phyloP scores from a whole-genome alignment of 2,797 vertebrate genomes.

The Cyclopterus lumpus region DNA sequence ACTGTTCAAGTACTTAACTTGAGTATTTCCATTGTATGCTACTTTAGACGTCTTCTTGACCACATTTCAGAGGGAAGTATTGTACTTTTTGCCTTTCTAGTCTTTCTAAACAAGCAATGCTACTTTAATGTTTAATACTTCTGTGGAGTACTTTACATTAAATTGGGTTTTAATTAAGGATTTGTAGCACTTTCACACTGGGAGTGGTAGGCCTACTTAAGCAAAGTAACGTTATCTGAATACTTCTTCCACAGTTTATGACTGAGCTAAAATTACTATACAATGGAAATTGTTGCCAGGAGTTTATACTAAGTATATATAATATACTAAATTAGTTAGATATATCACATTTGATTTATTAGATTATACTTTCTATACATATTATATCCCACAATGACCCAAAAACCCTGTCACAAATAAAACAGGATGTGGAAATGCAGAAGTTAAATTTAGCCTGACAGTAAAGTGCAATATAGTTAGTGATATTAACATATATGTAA shows the following conservation, averaged over 20 bases:
- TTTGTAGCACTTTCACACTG: neutral
- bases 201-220: too few relatives aligned
- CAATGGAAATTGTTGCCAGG: neutral
- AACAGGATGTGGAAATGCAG: neutral
- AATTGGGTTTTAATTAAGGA: too few relatives aligned
- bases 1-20: neutral
- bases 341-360: neutral
- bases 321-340: neutral
- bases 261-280: neutral
- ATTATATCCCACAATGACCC: neutral
- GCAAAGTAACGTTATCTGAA: neutral
- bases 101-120: too few relatives aligned
- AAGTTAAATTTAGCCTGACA: neutral
- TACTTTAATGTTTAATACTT: neutral
- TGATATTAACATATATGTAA: slow-evolving; percentile 6
- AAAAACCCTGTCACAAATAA: neutral
- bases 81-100: neutral
- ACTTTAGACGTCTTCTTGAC: neutral
- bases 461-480: neutral
- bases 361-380: neutral
- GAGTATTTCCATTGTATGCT: neutral
- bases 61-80: neutral
- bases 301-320: neutral
- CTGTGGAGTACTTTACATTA: neutral
- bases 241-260: neutral